Evolutionary conservation across 1,140 invertebrate species (phyloP).

Genomic region (Cydia fagiglandana): DNA sequence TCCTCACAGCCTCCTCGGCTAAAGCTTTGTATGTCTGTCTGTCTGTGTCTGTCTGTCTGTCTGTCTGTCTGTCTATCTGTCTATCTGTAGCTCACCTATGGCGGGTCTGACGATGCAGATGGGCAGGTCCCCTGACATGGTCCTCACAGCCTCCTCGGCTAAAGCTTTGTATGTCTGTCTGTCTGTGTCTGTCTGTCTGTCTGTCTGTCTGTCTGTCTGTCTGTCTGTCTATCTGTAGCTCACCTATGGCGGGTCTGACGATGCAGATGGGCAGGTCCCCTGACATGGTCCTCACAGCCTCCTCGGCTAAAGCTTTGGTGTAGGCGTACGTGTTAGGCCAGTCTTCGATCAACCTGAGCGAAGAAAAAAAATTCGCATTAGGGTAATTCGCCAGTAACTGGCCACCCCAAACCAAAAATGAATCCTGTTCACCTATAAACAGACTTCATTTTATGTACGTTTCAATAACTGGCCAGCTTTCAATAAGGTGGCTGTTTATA

Average conservation of each 20-base stretch:
- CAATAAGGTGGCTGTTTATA: too few relatives aligned
- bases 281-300: conserved; percentile 81
- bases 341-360: conserved; percentile 80
- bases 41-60: too few relatives aligned
- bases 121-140: conserved; percentile 83
- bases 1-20: conserved; percentile 65
- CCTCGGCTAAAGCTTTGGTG: conserved; percentile 90
- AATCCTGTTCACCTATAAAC: too few relatives aligned
- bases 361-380: too few relatives aligned
- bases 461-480: too few relatives aligned
- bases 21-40: too few relatives aligned
- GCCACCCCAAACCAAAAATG: too few relatives aligned
- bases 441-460: too few relatives aligned
- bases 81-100: background rate
- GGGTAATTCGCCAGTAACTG: too few relatives aligned
- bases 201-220: conserved; percentile 41
- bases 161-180: too few relatives aligned
- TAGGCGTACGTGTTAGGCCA: conserved; percentile 91
- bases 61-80: conserved; percentile 41
- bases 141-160: conserved; percentile 65
- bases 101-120: conserved; percentile 83
- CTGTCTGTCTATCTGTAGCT: conserved; percentile 56
- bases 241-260: conserved; percentile 79
- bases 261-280: conserved; percentile 84
- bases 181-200: too few relatives aligned